Conservation (phyloP, 2,797 vertebrate species). For the Sebastes oblongus region DNA sequence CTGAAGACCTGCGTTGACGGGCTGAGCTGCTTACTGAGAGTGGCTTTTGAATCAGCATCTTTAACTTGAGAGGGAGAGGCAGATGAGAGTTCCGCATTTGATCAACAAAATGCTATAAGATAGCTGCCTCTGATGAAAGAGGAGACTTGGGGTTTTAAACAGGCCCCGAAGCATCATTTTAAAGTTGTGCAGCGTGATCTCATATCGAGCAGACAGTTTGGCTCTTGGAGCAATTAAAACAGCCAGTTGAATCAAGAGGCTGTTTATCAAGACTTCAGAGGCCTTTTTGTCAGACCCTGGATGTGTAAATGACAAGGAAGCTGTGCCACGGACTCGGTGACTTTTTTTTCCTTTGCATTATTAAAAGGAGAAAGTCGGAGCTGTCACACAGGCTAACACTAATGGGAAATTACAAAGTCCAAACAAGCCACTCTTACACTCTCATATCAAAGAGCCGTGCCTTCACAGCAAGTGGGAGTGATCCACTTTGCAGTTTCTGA, state of each 20-base stretch:
- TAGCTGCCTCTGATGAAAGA: constrained; percentile 43
- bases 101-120: constrained; percentile 42
- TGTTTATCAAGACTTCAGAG: constrained; percentile 66
- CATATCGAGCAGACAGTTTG: constrained; percentile 33
- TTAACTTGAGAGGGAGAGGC: constrained; percentile 64
- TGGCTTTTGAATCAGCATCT: constrained; percentile 1
- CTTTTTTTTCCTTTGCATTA: constrained; percentile 58
- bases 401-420: constrained; percentile 72
- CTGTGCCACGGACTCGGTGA: constrained; percentile 42
- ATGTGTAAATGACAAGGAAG: constrained; percentile 50
- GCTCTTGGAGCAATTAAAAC: constrained; percentile 61
- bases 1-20: constrained; percentile 70
- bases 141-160: constrained; percentile 25
- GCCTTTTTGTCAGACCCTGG: constrained; percentile 49
- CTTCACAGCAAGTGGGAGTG: constrained; percentile 53
- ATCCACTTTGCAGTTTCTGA: constrained; percentile 48
- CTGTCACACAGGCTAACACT: constrained; percentile 61
- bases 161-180: constrained; percentile 36
- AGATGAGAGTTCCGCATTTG: constrained; percentile 34
- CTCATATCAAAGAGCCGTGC: constrained; percentile 55
- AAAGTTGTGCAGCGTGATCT: constrained; percentile 33
- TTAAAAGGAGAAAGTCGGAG: constrained; percentile 56
- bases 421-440: constrained; percentile 60
- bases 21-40: fast-evolving
- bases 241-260: constrained; percentile 51